Evolutionary conservation across 2,113 vertebrate species (phyloP), one percentile per base, ranked within the genome.

Genomic region (Pithys albifrons): DNA sequence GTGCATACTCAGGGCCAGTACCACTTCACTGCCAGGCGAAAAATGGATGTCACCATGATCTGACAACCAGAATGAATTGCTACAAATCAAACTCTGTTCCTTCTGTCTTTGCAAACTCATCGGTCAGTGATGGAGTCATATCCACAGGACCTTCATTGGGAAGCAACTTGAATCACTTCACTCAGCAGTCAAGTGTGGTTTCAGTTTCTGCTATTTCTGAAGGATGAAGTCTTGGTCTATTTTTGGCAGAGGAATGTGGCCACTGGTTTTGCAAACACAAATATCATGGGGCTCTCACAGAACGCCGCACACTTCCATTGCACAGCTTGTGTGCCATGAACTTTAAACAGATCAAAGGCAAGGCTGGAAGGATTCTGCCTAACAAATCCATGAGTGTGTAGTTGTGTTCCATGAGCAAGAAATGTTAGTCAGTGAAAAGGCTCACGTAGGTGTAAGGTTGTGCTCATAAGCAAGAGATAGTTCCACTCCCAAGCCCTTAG

Each of bases 271-370:
- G 73, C 29, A 83, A 65, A 74, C 33, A 46, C 31, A 18, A 62
- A 15, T 43, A n/a, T 39, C 33, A 10, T 0, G 1, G 85, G 43
- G 55, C 57, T 64, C 57, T 66, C 33, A 12, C 0, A 2, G 31
- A 85, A 71, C 2, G 23, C 31, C 62, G 58, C 46, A 41, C 19
- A 6, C 2, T 41, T 70, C 59, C 23, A 9, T 4, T 31, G 41
- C 0, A 0, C 13, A 61, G 37, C 46, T 28, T 22, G 49, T 13
- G 19, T 19, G 41, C 49, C 58, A 14, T 8, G 28, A 62, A 37
- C 31, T 65, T 54, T 18, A 57, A 65, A 73, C 1, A 79, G 10
- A 85, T 19, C 57, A 76, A 83, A 94, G 31, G 59, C 31, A 89
- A 85, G 66, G 31, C 19, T 72, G 45, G 73, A 67, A 71, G 52